Evolutionary conservation across 1,140 invertebrate genomes (phyloP).

Genomic region (Bicyclus anynana): DNA sequence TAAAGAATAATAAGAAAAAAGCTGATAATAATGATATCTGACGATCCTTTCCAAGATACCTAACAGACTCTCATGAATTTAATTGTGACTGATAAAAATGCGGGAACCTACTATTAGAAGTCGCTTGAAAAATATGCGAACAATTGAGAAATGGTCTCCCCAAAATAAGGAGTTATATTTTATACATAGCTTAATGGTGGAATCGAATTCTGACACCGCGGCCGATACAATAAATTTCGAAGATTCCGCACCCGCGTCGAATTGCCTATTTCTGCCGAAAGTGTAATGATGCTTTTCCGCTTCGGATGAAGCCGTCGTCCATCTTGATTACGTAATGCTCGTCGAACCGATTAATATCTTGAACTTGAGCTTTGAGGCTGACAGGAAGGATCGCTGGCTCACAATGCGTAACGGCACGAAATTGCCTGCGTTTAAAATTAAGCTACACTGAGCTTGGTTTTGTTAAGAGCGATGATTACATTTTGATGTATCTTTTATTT

Average conservation of each 20-base stretch:
- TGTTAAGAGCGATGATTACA: not conserved
- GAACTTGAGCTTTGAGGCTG: slow-evolving; percentile 25
- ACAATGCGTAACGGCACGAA: slow-evolving; percentile 8
- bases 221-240: slow-evolving; percentile 17
- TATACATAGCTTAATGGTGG: not conserved
- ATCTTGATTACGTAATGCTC: slow-evolving; percentile 39
- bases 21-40: too few species aligned
- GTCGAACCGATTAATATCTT: slow-evolving; percentile 34
- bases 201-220: not conserved
- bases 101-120: too few species aligned
- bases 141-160: too few species aligned
- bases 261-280: slow-evolving; percentile 17
- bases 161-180: too few species aligned
- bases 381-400: slow-evolving; percentile 11
- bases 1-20: too few species aligned
- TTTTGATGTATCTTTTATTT: not conserved
- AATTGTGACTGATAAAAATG: too few species aligned
- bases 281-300: slow-evolving; percentile 36
- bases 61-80: too few species aligned
- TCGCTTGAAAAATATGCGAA: too few species aligned
- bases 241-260: slow-evolving; percentile 4
- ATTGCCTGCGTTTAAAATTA: not conserved
- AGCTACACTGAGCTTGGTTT: not conserved
- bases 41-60: too few species aligned
- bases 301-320: slow-evolving; percentile 30